Evolutionary conservation across 2,888 invertebrate species (phyloP), one percentile per base, ranked within the genome.

Genomic region (Argyra leucocephala): DNA sequence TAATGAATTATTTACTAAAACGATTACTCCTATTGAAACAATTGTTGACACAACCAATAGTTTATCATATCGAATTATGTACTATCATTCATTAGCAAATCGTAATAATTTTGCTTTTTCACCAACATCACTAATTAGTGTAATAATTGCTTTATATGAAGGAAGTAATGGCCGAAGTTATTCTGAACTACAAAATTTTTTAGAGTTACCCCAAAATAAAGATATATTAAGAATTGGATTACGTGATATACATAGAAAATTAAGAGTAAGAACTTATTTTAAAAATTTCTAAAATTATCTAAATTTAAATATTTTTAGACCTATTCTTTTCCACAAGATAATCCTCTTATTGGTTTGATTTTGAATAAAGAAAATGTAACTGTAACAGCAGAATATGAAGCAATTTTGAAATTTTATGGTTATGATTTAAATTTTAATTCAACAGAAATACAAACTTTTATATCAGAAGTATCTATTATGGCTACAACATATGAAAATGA

Each of bases 71-170:
- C 85, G 85, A 76, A 82, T 89, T 71, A 82, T 92, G 0, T 82
- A 87, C 72, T 85, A 86, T 76, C 88, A 88, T 73, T 87, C 88
- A 73, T 85, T 86, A 77, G 82, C 86, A 72, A 89, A 88, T 77
- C 85, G 86, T 62, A 88, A 88, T 75, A 93, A 92, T 77, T 88
- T 91, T 65, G 92, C 91, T 5, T 88, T 92, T 75, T 92, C 92
- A 0, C 92, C 92, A 12, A 90, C 91, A 69, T 91, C 92, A 3
- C 81, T 90, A 67, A 86, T 88, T 73, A 91, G 91, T 71, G 90
- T 92, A 26, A 79, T 92, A 71, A 85, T 90, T 65, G 90, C 91
- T 3, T 80, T 92, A 21, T 88, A 86, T 75, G 92, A 93, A 77
- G 92, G 91, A 31, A 84, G 90, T 0, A 82, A 86, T 62, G 90